phyloP scores from a whole-genome alignment of 30 jellyfish, hydroid and myxozoan species.

The Hydractinia echinata region DNA sequence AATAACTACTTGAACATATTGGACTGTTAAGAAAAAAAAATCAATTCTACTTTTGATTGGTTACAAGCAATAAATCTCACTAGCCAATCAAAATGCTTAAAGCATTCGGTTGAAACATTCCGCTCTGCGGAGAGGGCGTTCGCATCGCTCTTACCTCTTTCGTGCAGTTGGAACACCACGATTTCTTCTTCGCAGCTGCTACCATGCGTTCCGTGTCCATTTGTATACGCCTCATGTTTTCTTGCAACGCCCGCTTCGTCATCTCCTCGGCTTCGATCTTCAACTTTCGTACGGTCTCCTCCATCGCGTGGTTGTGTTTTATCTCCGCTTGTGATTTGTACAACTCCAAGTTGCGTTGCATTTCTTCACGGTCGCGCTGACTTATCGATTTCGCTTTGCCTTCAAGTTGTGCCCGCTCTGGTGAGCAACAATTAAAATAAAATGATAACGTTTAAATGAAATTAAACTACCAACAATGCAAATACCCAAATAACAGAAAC shows the following conservation, averaged over 20 bases:
- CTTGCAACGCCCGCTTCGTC: constrained; percentile 71
- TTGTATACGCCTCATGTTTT: constrained; percentile 72
- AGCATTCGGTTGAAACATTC: too few relatives aligned
- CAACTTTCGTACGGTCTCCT: constrained; percentile 67
- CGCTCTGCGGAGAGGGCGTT: too few relatives aligned
- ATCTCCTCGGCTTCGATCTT: constrained; percentile 73
- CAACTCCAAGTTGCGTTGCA: constrained; percentile 72
- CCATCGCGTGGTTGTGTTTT: constrained; percentile 63
- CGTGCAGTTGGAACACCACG: constrained; percentile 93
- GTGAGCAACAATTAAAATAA: background rate
- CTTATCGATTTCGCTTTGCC: constrained; percentile 48
- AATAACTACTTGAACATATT: too few relatives aligned
- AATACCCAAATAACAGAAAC: background rate
- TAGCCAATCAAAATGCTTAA: too few relatives aligned
- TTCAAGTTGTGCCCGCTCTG: constrained; percentile 69
- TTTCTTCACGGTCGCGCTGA: constrained; percentile 71
- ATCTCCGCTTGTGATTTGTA: constrained; percentile 72
- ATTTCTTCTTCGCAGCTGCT: constrained; percentile 77
- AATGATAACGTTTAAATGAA: background rate
- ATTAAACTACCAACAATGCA: background rate
- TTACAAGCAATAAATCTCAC: too few relatives aligned
- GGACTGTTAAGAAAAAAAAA: too few relatives aligned
- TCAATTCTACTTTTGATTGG: too few relatives aligned
- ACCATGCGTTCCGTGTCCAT: constrained; percentile 72
- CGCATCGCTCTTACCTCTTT: constrained; percentile 31